phyloP scores from a whole-genome alignment of 2,113 vertebrate genomes.

The Engraulis encrasicolus region DNA sequence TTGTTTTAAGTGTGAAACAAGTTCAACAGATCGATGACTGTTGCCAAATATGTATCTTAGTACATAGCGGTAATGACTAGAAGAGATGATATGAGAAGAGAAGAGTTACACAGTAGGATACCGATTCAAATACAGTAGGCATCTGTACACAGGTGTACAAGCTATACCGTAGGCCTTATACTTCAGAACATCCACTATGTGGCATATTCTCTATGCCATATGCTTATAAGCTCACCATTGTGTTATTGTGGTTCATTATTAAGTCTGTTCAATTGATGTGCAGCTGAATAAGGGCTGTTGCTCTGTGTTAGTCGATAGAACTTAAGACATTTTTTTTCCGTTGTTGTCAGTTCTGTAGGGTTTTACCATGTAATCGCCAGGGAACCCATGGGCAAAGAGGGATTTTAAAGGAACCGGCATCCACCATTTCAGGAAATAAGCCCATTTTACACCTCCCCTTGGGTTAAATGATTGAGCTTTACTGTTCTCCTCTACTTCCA shows the following conservation, averaged over 20 bases:
- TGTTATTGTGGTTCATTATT: neutral
- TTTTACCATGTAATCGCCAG: too few relatives aligned
- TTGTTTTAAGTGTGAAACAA: neutral
- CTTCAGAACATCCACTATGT: too few relatives aligned
- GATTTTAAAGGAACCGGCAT: too few relatives aligned
- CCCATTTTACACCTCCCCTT: too few relatives aligned
- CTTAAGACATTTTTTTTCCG: neutral
- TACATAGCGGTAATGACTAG: neutral
- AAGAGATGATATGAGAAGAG: too few relatives aligned
- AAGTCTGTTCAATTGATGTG: neutral
- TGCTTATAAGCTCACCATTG: neutral
- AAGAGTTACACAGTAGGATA: neutral
- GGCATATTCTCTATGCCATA: neutral
- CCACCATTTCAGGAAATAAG: too few relatives aligned
- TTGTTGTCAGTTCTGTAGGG: neutral
- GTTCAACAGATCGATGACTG: neutral
- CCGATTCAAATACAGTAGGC: neutral
- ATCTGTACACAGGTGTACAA: neutral
- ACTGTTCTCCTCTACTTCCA: too few relatives aligned
- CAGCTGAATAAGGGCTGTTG: neutral
- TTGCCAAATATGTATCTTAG: constrained; percentile 22
- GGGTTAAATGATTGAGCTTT: too few relatives aligned
- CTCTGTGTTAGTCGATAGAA: neutral
- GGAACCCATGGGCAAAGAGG: neutral
- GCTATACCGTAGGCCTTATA: too few relatives aligned